Evolutionary conservation across 1,140 invertebrate genomes (phyloP).

Genomic region (Neodiprion virginianus): DNA sequence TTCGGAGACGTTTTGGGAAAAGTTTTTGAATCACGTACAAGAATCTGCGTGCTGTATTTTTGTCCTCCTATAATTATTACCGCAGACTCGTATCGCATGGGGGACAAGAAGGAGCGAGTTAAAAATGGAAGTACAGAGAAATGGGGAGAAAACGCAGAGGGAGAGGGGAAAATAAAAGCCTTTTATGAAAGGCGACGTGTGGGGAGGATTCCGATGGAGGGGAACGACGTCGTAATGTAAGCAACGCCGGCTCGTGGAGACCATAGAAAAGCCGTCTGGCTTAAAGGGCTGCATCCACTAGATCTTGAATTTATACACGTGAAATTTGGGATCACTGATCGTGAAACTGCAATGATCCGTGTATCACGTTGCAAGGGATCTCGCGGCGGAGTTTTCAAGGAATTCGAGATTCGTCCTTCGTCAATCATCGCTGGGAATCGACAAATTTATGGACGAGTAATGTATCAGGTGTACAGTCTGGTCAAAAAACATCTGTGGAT

Average conservation of each 20-base stretch:
- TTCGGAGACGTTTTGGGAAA: too few relatives aligned
- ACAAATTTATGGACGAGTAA: conserved; percentile 15
- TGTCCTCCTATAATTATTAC: conserved; percentile 7
- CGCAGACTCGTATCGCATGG: conserved; percentile 26
- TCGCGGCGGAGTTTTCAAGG: not conserved
- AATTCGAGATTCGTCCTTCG: conserved; percentile 18
- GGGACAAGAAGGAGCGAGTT: not conserved
- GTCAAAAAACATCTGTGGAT: too few relatives aligned
- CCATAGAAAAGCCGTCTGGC: conserved; percentile 57
- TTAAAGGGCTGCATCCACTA: conserved; percentile 48
- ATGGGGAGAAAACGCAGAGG: not conserved
- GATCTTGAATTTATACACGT: not conserved
- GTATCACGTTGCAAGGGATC: conserved; percentile 11
- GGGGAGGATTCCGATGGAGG: not conserved
- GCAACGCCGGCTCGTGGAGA: conserved; percentile 29
- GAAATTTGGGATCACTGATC: too few relatives aligned
- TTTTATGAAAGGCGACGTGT: conserved; percentile 8
- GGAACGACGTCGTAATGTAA: not conserved
- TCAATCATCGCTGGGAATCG: conserved; percentile 26
- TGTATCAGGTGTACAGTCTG: not conserved
- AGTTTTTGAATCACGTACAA: too few relatives aligned
- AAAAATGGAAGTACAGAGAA: not conserved
- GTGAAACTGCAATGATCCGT: conserved; percentile 36
- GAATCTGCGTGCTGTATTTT: not conserved
- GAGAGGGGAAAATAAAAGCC: not conserved